These are phyloP conservation scores for Semnornis frantzii DNA, from an alignment of 2,113 vertebrate genomes.

Conservation along the genomic window DNA sequence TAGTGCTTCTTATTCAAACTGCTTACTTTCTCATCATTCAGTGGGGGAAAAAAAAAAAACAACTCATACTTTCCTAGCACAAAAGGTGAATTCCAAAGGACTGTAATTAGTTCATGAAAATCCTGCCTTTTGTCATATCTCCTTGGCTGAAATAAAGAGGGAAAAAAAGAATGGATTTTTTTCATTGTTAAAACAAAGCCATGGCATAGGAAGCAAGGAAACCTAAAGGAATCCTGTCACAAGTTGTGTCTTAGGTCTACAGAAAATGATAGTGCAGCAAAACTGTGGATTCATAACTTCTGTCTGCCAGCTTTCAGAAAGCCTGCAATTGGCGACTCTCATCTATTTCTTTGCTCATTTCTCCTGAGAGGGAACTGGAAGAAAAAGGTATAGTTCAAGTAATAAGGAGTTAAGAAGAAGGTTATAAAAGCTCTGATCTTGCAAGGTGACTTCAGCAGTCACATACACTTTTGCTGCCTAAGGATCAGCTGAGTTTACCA, in stretches of 20 bases:
- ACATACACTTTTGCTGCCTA: not conserved
- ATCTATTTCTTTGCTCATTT: slow-evolving; percentile 27
- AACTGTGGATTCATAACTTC: slow-evolving; percentile 48
- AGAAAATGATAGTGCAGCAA: slow-evolving; percentile 47
- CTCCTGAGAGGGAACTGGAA: slow-evolving; percentile 3
- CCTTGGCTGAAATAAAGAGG: slow-evolving; percentile 28
- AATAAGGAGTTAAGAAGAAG: slow-evolving; percentile 22
- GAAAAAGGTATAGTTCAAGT: slow-evolving; percentile 30
- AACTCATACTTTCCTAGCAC: slow-evolving; percentile 73
- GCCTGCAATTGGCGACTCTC: slow-evolving; percentile 22
- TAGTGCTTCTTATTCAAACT: slow-evolving; percentile 79
- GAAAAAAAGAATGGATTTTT: slow-evolving; percentile 57
- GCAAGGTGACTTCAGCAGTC: not conserved
- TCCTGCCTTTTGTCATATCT: slow-evolving; percentile 72
- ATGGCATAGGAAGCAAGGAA: slow-evolving; percentile 41
- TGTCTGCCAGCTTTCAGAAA: slow-evolving; percentile 58
- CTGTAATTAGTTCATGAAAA: slow-evolving; percentile 79
- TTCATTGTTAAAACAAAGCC: slow-evolving; percentile 65
- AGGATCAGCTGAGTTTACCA: not conserved
- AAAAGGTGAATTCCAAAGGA: slow-evolving; percentile 77
- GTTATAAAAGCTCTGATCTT: not conserved
- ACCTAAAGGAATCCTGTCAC: slow-evolving; percentile 35
- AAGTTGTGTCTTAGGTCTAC: slow-evolving; percentile 45
- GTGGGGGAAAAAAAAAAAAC: not conserved
- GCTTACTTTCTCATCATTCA: slow-evolving; percentile 74